Base-by-base conservation (phyloP, 2,888 invertebrate genomes). In the Trissonchulus sp. region DNA sequence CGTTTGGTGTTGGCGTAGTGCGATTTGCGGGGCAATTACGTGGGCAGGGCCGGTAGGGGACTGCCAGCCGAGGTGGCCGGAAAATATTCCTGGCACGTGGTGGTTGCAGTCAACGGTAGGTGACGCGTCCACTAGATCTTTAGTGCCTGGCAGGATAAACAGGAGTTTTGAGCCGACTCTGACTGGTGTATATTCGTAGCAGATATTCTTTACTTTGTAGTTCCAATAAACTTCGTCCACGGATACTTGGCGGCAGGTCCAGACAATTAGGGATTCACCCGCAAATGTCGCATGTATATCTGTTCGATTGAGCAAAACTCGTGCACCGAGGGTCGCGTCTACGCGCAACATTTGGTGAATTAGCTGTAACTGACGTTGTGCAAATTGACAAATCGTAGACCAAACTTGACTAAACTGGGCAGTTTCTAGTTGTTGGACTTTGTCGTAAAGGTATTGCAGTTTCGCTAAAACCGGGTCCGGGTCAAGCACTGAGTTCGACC, bases 261-360 rank as follows among this genome's bases (percentile, higher is more conserved):
- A 60, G 33, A 73, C 31, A 60, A 73, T 73, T 23, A 73, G 35
- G 15, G 63, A 60, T 63, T 73, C 34, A 3, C 73, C 73, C 8
- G 73, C 73, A 34, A 73, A 73, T n/a, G 73, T 23, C 15, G 63
- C 73, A 34, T 31, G 2, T 3, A 73, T 73, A 35, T 73, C 73
- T 18, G 34, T 34, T 30, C 73, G 28, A 18, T 28, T 30, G n/a
- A 72, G 31, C 2, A 72, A 38, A 15, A 48, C 72, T 28, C 72
- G 72, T 38, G 72, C 72, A n/a, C 73, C 73, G 2, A 60, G 33
- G 8, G 73, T 73, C 23, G 73, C 62, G 30, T 73, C 63, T n/a
- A 73, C 8, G 18, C 31, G 18, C n/a, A 73, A 31, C 34, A 73
- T 23, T 34, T 73, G 73, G 33, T 38, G 37, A 30, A 72, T 72